Conservation (phyloP, 53 echinoderm and acorn worm genomes). For the Paracentrotus lividus region DNA sequence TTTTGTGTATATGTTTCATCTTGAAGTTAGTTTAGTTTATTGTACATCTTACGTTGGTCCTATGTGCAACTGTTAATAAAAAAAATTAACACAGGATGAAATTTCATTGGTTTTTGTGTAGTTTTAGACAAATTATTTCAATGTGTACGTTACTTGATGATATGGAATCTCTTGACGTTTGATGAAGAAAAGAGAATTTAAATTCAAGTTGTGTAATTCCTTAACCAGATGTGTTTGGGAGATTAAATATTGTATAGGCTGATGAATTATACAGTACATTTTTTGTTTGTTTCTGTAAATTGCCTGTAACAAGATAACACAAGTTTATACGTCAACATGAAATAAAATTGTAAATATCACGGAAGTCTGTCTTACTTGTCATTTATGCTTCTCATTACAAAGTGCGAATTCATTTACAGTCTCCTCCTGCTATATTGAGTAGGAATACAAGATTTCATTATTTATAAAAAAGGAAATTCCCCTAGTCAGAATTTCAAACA, state of each 20-base stretch:
- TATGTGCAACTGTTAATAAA: slow-evolving; percentile 64
- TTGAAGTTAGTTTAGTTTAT: slow-evolving; percentile 65
- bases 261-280: slow-evolving; percentile 75
- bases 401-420: background rate
- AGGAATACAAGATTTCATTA: background rate
- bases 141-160: slow-evolving; percentile 66
- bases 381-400: background rate
- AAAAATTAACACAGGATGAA: slow-evolving; percentile 57
- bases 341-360: slow-evolving; percentile 74
- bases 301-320: slow-evolving; percentile 75
- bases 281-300: slow-evolving; percentile 72
- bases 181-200: slow-evolving; percentile 44
- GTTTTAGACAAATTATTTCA: slow-evolving; percentile 45
- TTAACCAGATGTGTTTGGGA: slow-evolving; percentile 57
- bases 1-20: slow-evolving; percentile 59
- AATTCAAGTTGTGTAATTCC: slow-evolving; percentile 71
- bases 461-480: no score
- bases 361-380: background rate
- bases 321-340: slow-evolving; percentile 75
- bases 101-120: slow-evolving; percentile 42
- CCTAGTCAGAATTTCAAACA: no score
- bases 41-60: slow-evolving; percentile 64
- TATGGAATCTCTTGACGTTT: slow-evolving; percentile 58
- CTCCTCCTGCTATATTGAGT: background rate
- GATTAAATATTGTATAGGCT: slow-evolving; percentile 70